phyloP scores from a whole-genome alignment of 2,797 vertebrate species.

The Miichthys miiuy region DNA sequence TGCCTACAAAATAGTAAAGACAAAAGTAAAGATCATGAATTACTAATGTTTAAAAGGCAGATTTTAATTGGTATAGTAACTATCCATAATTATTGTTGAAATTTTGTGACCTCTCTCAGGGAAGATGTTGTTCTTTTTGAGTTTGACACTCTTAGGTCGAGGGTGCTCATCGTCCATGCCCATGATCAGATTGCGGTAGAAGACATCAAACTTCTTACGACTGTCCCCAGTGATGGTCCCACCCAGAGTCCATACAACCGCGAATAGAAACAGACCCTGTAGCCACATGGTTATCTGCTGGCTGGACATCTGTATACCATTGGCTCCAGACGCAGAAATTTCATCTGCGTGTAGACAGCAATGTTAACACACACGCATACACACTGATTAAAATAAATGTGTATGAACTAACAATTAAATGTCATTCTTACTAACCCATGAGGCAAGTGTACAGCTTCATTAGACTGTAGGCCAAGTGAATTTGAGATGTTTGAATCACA shows the following conservation, averaged over 20 bases:
- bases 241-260: conserved; percentile 92
- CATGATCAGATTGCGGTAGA: conserved; percentile 89
- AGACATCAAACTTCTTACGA: conserved; percentile 92
- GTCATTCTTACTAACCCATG: conserved; percentile 84
- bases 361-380: conserved; percentile 6
- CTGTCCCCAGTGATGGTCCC: conserved; percentile 89
- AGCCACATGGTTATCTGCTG: conserved; percentile 92
- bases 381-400: neutral
- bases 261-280: conserved; percentile 93
- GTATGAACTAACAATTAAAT: neutral
- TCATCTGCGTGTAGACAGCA: conserved; percentile 85
- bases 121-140: conserved; percentile 90
- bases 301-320: conserved; percentile 82
- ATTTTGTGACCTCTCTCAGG: conserved; percentile 89
- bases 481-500: conserved; percentile 88
- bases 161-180: conserved; percentile 85
- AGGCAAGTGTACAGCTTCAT: conserved; percentile 91
- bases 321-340: conserved; percentile 74
- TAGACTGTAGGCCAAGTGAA: conserved; percentile 89
- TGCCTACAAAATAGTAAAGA: conserved; percentile 81
- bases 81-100: neutral
- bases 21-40: neutral
- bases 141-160: conserved; percentile 88
- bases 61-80: neutral
- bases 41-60: neutral